Percentiles rank a stretch among this genome's conserved stretches.
Conservation (phyloP, 2,797 vertebrate genomes). For the Sebastes nivosus region DNA sequence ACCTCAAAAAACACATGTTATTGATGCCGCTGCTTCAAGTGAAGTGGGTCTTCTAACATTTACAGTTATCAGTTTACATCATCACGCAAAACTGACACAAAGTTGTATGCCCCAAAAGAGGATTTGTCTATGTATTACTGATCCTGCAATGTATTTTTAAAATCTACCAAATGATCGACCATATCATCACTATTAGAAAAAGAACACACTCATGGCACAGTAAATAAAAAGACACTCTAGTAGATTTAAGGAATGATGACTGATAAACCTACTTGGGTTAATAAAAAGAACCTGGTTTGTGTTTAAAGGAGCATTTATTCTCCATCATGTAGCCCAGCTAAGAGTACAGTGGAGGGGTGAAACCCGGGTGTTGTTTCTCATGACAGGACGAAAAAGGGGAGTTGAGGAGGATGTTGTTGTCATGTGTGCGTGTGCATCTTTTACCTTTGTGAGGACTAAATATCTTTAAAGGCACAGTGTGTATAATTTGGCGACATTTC, state of each 20-base stretch:
- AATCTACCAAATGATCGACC: conserved; percentile 47
- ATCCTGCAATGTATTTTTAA: conserved; percentile 35
- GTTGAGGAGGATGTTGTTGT: conserved; percentile 7
- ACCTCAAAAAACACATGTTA: conserved; percentile 27
- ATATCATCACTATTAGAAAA: conserved; percentile 41
- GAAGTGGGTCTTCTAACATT: conserved; percentile 49
- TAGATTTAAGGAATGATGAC: conserved; percentile 18
- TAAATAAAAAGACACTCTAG: conserved; percentile 27
- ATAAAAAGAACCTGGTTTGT: conserved; percentile 51
- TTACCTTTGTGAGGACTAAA: conserved; percentile 35
- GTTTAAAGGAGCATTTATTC: conserved; percentile 28
- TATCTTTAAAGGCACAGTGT: not conserved
- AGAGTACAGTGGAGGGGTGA: not conserved
- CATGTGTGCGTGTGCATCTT: conserved; percentile 5
- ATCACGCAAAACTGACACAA: conserved; percentile 54
- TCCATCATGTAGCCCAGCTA: conserved; percentile 2
- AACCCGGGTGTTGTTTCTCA: not conserved
- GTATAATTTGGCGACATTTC: no score
- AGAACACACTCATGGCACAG: conserved; percentile 40
- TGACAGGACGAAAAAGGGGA: not conserved
- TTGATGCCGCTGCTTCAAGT: conserved; percentile 40
- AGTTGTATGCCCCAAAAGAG: conserved; percentile 23
- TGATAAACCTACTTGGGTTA: conserved; percentile 15
- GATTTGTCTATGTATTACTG: conserved; percentile 30
- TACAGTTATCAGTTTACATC: conserved; percentile 47